These are phyloP conservation scores for Actinemys pallida DNA, from an alignment of 2,113 vertebrate species.

Conservation along the genomic window DNA sequence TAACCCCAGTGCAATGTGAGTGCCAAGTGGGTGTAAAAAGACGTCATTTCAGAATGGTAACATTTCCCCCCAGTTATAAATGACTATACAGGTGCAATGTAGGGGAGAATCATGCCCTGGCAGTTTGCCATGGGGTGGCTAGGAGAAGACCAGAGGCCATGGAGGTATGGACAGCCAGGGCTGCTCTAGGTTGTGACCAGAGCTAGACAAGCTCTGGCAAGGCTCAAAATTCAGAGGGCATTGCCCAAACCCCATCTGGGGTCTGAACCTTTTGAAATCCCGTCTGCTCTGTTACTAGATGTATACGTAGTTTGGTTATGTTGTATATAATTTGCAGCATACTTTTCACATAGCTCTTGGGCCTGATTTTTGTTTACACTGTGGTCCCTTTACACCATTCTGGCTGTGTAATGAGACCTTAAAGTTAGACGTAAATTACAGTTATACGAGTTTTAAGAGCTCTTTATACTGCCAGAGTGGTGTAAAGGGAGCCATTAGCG, in stretches of 20 bases:
- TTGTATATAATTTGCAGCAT: background rate
- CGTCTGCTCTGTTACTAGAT: accelerated
- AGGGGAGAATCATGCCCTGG: background rate
- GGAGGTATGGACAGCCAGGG: background rate
- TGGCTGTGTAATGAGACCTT: background rate
- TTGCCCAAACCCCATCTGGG: background rate
- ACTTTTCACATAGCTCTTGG: accelerated
- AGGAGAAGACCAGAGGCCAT: background rate
- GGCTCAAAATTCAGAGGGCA: background rate
- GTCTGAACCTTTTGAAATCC: background rate
- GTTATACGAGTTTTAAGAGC: background rate
- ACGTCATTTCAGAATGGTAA: background rate
- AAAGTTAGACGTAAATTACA: background rate
- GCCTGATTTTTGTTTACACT: background rate
- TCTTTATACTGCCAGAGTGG: background rate
- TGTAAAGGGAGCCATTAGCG: background rate
- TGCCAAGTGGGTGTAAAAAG: background rate
- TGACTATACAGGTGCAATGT: background rate
- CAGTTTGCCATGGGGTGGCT: background rate
- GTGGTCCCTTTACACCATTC: background rate
- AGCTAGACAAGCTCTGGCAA: background rate
- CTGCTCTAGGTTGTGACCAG: background rate
- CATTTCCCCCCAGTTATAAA: background rate
- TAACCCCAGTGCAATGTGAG: background rate
- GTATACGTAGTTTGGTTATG: background rate